These are phyloP conservation scores for Tetragonula clypearis DNA, from an alignment of 1,140 invertebrate genomes.

Conservation along the genomic window DNA sequence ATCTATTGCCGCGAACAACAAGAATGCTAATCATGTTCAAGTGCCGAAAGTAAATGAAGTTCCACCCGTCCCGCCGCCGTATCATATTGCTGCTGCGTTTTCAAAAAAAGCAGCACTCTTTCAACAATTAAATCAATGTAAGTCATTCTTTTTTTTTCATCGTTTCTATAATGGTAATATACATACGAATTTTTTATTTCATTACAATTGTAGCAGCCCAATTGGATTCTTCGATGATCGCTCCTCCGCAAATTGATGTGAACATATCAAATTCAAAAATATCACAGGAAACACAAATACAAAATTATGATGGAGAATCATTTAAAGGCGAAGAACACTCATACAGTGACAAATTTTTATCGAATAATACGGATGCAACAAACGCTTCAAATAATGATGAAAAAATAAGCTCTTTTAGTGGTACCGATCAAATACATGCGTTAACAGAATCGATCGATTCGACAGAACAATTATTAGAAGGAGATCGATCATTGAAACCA, in stretches of 20 bases:
- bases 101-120: slow-evolving; percentile 85
- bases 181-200: not conserved
- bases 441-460: slow-evolving; percentile 17
- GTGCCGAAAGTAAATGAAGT: slow-evolving; percentile 67
- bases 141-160: not conserved
- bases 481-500: slow-evolving; percentile 69
- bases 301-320: slow-evolving; percentile 33
- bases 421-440: slow-evolving; percentile 13
- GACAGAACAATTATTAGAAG: slow-evolving; percentile 50
- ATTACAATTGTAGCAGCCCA: slow-evolving; percentile 30
- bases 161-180: not conserved
- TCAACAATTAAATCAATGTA: slow-evolving; percentile 75
- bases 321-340: slow-evolving; percentile 43
- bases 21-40: slow-evolving; percentile 49
- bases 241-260: slow-evolving; percentile 30
- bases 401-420: slow-evolving; percentile 34
- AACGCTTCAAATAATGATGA: slow-evolving; percentile 49
- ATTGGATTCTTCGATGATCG: slow-evolving; percentile 5
- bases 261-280: slow-evolving; percentile 25
- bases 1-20: slow-evolving; percentile 50
- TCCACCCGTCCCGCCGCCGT: slow-evolving; percentile 84
- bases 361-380: slow-evolving; percentile 15
- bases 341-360: slow-evolving; percentile 12
- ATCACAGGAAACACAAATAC: slow-evolving; percentile 39
- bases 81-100: slow-evolving; percentile 87